These are phyloP conservation scores for Aphelocoma coerulescens DNA, from an alignment of 2,113 vertebrate species.

Conservation along the genomic window DNA sequence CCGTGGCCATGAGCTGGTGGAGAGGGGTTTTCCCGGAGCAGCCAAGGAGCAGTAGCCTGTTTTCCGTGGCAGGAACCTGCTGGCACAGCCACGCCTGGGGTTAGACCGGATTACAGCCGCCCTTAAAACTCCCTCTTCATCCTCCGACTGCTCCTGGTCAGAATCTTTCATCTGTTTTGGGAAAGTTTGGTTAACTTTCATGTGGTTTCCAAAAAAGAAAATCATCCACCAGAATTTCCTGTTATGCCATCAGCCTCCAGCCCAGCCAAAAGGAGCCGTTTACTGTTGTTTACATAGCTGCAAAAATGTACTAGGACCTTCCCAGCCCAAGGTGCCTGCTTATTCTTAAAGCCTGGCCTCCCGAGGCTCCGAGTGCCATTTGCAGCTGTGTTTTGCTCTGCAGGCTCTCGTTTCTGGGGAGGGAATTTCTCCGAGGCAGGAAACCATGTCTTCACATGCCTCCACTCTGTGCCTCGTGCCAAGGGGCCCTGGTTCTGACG, in stretches of 20 bases:
- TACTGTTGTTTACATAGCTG: constrained; percentile 67
- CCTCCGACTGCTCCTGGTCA: constrained; percentile 15
- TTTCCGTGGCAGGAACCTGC: background rate
- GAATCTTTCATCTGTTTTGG: constrained; percentile 59
- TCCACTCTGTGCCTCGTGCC: background rate
- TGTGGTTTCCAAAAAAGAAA: constrained; percentile 61
- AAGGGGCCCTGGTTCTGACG: background rate
- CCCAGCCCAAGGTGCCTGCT: constrained; percentile 61
- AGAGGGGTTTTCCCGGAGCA: background rate
- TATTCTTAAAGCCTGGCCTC: constrained; percentile 48
- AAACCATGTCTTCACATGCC: constrained; percentile 26
- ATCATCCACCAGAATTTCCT: constrained; percentile 64
- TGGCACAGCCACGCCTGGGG: rapidly evolving
- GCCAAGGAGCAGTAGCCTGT: constrained; percentile 12
- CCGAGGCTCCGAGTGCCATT: constrained; percentile 8
- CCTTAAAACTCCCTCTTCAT: constrained; percentile 26
- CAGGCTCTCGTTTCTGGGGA: constrained; percentile 43
- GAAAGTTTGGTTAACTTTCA: constrained; percentile 64
- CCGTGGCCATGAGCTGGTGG: background rate
- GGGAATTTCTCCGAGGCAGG: constrained; percentile 47
- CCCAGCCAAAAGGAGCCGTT: constrained; percentile 46
- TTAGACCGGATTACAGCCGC: background rate
- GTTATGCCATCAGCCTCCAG: constrained; percentile 55
- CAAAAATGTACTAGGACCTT: constrained; percentile 50
- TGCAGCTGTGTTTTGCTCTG: constrained; percentile 58